These are phyloP conservation scores for Zosterops borbonicus DNA, from an alignment of 2,113 vertebrate genomes.

Conservation along the genomic window DNA sequence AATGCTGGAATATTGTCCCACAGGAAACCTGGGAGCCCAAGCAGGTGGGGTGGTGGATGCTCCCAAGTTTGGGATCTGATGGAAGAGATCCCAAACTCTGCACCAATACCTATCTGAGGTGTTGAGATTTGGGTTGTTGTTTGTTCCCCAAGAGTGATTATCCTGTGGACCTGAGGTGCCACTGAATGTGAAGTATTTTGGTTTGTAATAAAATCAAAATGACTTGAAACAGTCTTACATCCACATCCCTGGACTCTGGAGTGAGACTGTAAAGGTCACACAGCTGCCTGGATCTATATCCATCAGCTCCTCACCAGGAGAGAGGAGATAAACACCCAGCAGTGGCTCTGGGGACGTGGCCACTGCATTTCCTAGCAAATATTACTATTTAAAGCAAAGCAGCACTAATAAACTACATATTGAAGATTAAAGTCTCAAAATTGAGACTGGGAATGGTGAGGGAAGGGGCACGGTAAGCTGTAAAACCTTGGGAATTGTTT, in stretches of 20 bases:
- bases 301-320: not conserved
- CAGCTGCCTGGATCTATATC: not conserved
- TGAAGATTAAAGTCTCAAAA: not conserved
- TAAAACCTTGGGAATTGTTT: not conserved
- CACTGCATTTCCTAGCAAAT: not conserved
- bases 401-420: not conserved
- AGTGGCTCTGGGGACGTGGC: not conserved
- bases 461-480: not conserved
- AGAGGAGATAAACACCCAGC: not conserved
- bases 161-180: not conserved
- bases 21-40: not conserved
- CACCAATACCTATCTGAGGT: not conserved
- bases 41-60: not conserved
- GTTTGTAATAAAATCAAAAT: constrained; percentile 48
- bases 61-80: not conserved
- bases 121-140: not conserved
- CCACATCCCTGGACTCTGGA: accelerated
- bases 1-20: not conserved
- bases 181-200: constrained; percentile 5
- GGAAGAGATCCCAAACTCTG: not conserved
- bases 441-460: not conserved
- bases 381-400: not conserved
- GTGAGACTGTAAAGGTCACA: not conserved
- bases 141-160: not conserved
- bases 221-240: not conserved